phyloP scores from a whole-genome alignment of 2,888 invertebrate genomes.

The Erynnis tages region DNA sequence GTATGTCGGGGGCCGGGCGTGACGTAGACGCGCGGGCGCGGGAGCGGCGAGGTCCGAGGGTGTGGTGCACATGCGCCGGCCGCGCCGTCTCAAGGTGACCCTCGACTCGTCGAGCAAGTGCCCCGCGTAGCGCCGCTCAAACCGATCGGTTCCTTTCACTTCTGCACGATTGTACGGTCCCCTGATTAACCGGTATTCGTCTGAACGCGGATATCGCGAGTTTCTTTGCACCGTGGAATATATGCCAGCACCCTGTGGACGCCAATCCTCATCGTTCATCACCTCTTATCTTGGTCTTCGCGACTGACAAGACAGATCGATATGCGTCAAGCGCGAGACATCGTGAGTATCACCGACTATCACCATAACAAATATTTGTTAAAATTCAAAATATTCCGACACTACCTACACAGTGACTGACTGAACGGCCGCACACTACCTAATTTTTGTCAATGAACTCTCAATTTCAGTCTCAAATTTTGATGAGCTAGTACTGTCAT shows the following conservation, averaged over 20 bases:
- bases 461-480: too few relatives aligned
- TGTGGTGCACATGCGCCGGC: slow-evolving; percentile 78
- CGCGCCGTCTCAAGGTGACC: slow-evolving; percentile 75
- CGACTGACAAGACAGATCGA: slow-evolving; percentile 78
- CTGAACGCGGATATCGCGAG: slow-evolving; percentile 59
- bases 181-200: slow-evolving; percentile 59
- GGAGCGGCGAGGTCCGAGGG: slow-evolving; percentile 45
- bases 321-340: slow-evolving; percentile 78
- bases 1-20: slow-evolving; percentile 43
- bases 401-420: not conserved
- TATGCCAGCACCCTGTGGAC: slow-evolving; percentile 78
- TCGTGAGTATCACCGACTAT: slow-evolving; percentile 72
- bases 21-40: slow-evolving; percentile 53
- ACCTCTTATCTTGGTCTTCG: slow-evolving; percentile 71
- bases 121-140: slow-evolving; percentile 46
- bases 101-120: slow-evolving; percentile 59
- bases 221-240: slow-evolving; percentile 59
- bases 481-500: too few relatives aligned
- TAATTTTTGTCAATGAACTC: not conserved
- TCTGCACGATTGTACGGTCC: slow-evolving; percentile 41
- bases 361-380: slow-evolving; percentile 56
- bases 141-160: slow-evolving; percentile 65
- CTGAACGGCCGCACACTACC: not conserved
- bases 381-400: slow-evolving; percentile 31
- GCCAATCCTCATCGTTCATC: slow-evolving; percentile 76